phyloP scores from a whole-genome alignment of 2,888 invertebrate genomes.

The Trisateles emortualis region DNA sequence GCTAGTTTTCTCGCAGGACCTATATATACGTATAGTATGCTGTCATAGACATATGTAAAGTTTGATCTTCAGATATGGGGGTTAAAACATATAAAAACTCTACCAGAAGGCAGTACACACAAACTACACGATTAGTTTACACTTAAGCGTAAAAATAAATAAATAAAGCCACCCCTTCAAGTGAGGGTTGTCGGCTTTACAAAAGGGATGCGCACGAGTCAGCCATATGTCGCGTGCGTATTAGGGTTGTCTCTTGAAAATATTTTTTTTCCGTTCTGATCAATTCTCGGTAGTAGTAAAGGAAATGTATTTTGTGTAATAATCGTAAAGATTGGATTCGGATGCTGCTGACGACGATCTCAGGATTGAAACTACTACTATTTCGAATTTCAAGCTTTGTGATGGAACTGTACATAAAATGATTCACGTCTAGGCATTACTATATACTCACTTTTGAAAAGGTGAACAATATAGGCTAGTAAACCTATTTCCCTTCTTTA shows the following conservation, averaged over 20 bases:
- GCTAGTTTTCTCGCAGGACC: no score
- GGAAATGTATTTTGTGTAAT: background rate
- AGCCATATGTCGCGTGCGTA: conserved; percentile 68
- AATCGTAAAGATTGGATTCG: background rate
- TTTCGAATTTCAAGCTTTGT: no score
- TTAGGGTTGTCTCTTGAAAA: conserved; percentile 35
- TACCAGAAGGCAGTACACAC: background rate
- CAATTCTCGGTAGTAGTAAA: conserved; percentile 24
- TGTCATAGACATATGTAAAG: no score
- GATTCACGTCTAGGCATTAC: no score
- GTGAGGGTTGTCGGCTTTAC: conserved; percentile 43
- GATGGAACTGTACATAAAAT: no score
- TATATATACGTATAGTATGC: no score
- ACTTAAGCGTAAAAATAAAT: conserved; percentile 37
- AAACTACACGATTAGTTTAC: conserved; percentile 14
- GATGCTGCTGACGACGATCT: background rate
- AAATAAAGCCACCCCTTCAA: conserved; percentile 42
- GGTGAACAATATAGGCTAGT: no score
- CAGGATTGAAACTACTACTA: background rate
- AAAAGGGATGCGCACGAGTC: conserved; percentile 76
- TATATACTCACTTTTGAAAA: no score
- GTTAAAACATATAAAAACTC: background rate
- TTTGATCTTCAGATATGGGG: background rate
- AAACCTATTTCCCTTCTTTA: no score
- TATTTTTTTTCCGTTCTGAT: conserved; percentile 11